These are phyloP conservation scores for Pasiphila rectangulata DNA, from an alignment of 2,888 invertebrate genomes.

Conservation along the genomic window DNA sequence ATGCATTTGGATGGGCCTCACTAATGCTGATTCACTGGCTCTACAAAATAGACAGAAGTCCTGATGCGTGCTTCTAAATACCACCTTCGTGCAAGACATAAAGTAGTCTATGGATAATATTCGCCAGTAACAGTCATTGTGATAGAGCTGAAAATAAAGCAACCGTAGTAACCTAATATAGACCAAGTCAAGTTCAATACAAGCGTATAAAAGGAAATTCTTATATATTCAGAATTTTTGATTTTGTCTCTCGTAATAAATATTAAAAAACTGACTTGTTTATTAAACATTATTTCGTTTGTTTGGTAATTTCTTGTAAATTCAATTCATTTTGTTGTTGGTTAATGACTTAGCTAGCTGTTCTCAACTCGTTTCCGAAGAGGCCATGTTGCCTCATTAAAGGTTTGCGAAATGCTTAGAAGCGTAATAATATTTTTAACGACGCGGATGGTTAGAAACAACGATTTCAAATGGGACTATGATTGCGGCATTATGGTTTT, in stretches of 20 bases:
- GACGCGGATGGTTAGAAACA: conserved; percentile 11
- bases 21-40: neutral
- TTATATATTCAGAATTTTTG: too few species aligned
- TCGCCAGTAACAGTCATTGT: neutral
- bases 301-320: too few species aligned
- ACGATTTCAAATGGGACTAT: conserved; percentile 10
- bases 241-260: too few species aligned
- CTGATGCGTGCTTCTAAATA: neutral
- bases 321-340: too few species aligned
- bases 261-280: neutral
- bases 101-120: too few species aligned
- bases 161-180: too few species aligned
- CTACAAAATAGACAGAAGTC: neutral
- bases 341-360: conserved; percentile 15
- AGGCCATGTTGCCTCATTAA: conserved; percentile 42
- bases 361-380: conserved; percentile 12
- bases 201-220: too few species aligned
- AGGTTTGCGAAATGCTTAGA: conserved; percentile 38
- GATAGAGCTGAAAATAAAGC: too few species aligned
- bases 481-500: conserved; percentile 17
- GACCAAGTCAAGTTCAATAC: too few species aligned
- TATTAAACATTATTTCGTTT: too few species aligned
- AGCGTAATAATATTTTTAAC: conserved; percentile 35
- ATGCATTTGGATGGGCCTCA: too few species aligned
- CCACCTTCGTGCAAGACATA: too few species aligned